Conservation (phyloP, 1,140 invertebrate species). For the Callitettix versicolor region DNA sequence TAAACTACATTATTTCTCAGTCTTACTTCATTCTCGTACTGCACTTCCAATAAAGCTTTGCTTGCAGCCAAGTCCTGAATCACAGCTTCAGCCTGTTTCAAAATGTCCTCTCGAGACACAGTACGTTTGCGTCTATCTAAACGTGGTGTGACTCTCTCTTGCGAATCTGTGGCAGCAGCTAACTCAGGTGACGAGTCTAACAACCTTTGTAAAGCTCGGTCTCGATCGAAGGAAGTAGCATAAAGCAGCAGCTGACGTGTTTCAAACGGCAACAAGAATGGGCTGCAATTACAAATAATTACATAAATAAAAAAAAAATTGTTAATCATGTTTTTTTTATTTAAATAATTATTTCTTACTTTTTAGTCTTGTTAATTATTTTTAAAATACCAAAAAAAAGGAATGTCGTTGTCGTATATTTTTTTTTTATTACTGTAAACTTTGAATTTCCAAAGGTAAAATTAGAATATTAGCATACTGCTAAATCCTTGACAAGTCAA, state of each 20-base stretch:
- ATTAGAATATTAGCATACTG: too few species aligned
- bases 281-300: slow-evolving; percentile 40
- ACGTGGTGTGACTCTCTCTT: slow-evolving; percentile 82
- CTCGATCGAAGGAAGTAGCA: slow-evolving; percentile 91
- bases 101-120: slow-evolving; percentile 83
- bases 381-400: too few species aligned
- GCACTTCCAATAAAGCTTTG: slow-evolving; percentile 86
- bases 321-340: neutral
- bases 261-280: slow-evolving; percentile 94
- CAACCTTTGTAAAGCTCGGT: slow-evolving; percentile 84
- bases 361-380: too few species aligned
- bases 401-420: too few species aligned
- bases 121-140: slow-evolving; percentile 85
- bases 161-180: slow-evolving; percentile 50
- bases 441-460: too few species aligned
- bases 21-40: slow-evolving; percentile 88
- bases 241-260: slow-evolving; percentile 91
- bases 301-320: slow-evolving; percentile 12
- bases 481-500: too few species aligned
- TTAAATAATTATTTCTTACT: neutral
- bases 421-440: too few species aligned
- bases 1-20: too few species aligned
- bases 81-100: slow-evolving; percentile 91
- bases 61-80: slow-evolving; percentile 87
- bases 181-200: slow-evolving; percentile 80